A percentile compares a stretch with the other conserved stretches of the same genome.
Conservation (phyloP, 2,797 vertebrate genomes). For the Holocentrus rufus region DNA sequence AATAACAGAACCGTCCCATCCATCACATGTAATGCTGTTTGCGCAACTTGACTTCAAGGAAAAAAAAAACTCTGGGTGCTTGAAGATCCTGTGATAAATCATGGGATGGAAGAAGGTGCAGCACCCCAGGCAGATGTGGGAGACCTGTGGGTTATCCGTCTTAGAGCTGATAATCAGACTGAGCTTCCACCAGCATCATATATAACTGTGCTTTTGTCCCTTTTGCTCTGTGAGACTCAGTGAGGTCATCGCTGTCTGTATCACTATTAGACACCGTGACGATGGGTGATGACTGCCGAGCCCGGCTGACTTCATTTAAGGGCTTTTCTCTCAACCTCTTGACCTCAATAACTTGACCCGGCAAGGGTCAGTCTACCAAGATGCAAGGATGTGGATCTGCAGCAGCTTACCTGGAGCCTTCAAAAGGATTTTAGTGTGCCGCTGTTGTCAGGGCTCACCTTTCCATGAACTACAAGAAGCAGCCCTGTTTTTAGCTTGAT, state of each 20-base stretch:
- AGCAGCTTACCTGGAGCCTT: neutral
- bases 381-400: neutral
- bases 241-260: neutral
- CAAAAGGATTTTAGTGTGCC: neutral
- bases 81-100: conserved; percentile 26
- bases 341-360: conserved; percentile 12
- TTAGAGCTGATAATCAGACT: conserved; percentile 21
- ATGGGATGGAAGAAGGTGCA: neutral
- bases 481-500: too few species aligned
- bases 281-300: conserved; percentile 35
- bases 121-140: neutral
- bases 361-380: conserved; percentile 7
- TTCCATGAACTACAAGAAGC: too few species aligned
- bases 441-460: neutral
- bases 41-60: conserved; percentile 31
- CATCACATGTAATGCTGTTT: conserved; percentile 51
- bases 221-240: neutral
- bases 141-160: conserved; percentile 15
- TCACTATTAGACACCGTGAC: conserved; percentile 13
- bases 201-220: conserved; percentile 35
- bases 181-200: conserved; percentile 19
- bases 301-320: conserved; percentile 29
- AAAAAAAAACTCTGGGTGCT: conserved; percentile 10
- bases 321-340: conserved; percentile 17
- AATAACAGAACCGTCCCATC: conserved; percentile 57